These are phyloP conservation scores for Idaea aversata DNA, from an alignment of 2,888 invertebrate species.

Conservation along the genomic window DNA sequence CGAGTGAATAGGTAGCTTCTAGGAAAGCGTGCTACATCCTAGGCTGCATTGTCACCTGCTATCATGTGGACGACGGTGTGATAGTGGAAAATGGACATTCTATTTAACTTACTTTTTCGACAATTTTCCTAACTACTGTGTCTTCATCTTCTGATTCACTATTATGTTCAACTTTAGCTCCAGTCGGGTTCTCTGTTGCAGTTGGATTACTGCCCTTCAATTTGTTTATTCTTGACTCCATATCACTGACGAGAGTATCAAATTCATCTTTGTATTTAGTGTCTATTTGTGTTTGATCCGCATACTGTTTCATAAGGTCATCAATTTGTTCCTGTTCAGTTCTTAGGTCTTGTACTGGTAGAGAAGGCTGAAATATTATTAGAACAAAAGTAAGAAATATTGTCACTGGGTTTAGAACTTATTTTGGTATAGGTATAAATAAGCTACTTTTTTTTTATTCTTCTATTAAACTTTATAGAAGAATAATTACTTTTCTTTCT, in stretches of 20 bases:
- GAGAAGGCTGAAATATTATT: conserved; percentile 50
- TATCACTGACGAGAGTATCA: conserved; percentile 56
- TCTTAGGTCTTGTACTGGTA: conserved; percentile 78
- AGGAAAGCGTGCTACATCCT: too few species aligned
- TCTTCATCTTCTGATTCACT: conserved; percentile 61
- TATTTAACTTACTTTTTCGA: conserved; percentile 55
- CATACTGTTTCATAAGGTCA: conserved; percentile 83
- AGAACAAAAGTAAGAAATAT: conserved; percentile 11
- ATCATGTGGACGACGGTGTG: too few species aligned
- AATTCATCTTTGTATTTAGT: conserved; percentile 61
- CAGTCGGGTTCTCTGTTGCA: conserved; percentile 11
- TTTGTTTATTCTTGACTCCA: conserved; percentile 57
- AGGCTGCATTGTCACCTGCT: too few species aligned
- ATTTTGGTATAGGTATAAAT: too few species aligned
- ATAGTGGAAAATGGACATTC: not conserved
- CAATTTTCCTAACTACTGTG: conserved; percentile 52
- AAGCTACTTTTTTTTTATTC: too few species aligned
- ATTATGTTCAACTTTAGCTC: conserved; percentile 14
- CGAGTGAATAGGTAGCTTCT: too few species aligned
- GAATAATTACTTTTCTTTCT: too few species aligned
- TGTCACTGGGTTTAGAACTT: too few species aligned
- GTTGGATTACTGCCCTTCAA: conserved; percentile 42
- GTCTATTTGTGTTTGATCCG: conserved; percentile 75
- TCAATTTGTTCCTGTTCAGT: conserved; percentile 86
- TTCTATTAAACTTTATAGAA: too few species aligned